Base-by-base conservation (phyloP, 2,797 vertebrate species). In the Sebastes diploproa region DNA sequence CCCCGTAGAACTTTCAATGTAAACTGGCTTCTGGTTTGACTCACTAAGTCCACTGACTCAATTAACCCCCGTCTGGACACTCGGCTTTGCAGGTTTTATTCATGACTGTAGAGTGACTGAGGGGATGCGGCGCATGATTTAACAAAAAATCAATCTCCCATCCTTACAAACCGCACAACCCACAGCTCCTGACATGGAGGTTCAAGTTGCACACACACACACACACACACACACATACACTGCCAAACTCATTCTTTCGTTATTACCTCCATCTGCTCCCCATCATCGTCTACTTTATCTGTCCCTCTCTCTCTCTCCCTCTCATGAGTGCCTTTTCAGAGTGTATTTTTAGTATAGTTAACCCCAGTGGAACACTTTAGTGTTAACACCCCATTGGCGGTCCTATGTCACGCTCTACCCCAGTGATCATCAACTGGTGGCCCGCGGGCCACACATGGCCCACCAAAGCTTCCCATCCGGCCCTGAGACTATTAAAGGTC, bases 301-400 rank as follows among this genome's bases (percentile, higher is more conserved):
- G 29, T 59, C 63, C 16, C 18, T 65, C 75, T 55, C 50, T 67
- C 71, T 62, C 71, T 62, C 75, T 55, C 27, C n/a, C 73, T 80
- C 81, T 79, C 78, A 75, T 56, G 75, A 85, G 82, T 82, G 67
- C 84, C 75, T 87, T 89, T 91, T 85, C 46, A 58, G 62, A 73
- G 88, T 76, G 68, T 93, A 94, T 94, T 94, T 93, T 91, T 92
- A 93, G 91, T 78, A 3, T 72, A 66, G 82, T 85, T 89, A 88
- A 89, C 77, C 85, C 91, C 90, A 67, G 52, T 80, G 89, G 92
- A 79, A 87, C 81, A 78, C 73, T 81, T 72, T 66, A 34, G 66
- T 76, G 82, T 91, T 86, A 86, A 90, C 85, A 91, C 81, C 64
- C 86, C 62, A 78, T 56, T 86, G 88, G 84, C 85, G 83, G 70